These are phyloP conservation scores for Radopholus similis DNA, from an alignment of 1,140 invertebrate genomes.

Conservation along the genomic window DNA sequence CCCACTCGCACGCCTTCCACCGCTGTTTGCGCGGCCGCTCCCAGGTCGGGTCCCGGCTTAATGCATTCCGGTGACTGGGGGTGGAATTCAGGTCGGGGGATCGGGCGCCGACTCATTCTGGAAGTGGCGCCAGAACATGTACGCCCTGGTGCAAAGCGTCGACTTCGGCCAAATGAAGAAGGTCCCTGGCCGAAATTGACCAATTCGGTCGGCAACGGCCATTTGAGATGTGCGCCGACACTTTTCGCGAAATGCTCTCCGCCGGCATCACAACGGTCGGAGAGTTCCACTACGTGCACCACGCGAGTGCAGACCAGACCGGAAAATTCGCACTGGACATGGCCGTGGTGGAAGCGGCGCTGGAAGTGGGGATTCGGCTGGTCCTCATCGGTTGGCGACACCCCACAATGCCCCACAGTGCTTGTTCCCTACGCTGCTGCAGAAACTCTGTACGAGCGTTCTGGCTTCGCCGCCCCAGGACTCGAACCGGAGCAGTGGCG, in stretches of 20 bases:
- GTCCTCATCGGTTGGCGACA: conserved; percentile 12
- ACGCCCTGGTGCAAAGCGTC: conserved; percentile 45
- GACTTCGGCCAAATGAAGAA: conserved; percentile 45
- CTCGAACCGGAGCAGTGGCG: conserved; percentile 38
- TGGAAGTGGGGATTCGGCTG: conserved; percentile 44
- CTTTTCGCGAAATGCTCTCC: conserved; percentile 54
- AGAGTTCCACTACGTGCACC: conserved; percentile 56
- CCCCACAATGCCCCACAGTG: conserved; percentile 14
- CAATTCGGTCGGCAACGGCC: background rate
- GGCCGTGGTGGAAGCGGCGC: conserved; percentile 53
- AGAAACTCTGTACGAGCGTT: conserved; percentile 39
- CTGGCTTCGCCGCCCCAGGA: conserved; percentile 30
- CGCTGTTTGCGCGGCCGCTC: conserved; percentile 46
- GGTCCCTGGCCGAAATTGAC: conserved; percentile 14
- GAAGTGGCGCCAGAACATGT: conserved; percentile 58
- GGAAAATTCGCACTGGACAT: conserved; percentile 48
- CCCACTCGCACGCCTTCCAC: conserved; percentile 58
- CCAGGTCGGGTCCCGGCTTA: too few relatives aligned
- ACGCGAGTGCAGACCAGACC: conserved; percentile 21
- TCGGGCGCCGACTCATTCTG: conserved; percentile 49
- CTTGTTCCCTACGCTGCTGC: conserved; percentile 34
- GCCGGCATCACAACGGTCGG: conserved; percentile 57
- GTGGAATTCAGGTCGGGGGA: conserved; percentile 44
- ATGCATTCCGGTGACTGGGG: background rate
- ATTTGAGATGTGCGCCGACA: conserved; percentile 50